Conservation (phyloP, 2,888 invertebrate genomes). For the Spodoptera picta region DNA sequence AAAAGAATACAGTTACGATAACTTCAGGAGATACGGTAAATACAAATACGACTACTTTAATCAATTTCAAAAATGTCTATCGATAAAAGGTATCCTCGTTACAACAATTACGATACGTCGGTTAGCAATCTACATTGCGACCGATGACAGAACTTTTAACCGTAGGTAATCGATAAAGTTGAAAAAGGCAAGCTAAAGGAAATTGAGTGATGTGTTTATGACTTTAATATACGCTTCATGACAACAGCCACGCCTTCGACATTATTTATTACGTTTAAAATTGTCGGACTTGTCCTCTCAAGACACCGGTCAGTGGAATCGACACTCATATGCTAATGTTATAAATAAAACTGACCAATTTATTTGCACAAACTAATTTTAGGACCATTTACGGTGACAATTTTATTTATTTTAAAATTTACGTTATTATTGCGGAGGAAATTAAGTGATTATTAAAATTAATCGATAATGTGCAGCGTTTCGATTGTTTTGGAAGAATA, state of each 20-base stretch:
- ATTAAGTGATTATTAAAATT: slow-evolving; percentile 3
- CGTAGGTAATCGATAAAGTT: slow-evolving; percentile 31
- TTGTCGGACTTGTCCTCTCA: slow-evolving; percentile 27
- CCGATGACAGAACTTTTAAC: slow-evolving; percentile 39
- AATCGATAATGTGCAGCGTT: slow-evolving; percentile 23
- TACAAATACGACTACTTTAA: slow-evolving; percentile 20
- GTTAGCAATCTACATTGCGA: slow-evolving; percentile 26
- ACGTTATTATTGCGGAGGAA: too few species aligned
- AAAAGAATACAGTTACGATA: slow-evolving; percentile 36
- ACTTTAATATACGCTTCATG: slow-evolving; percentile 36
- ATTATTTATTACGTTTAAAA: slow-evolving; percentile 52
- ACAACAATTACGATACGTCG: slow-evolving; percentile 37
- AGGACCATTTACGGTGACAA: too few species aligned
- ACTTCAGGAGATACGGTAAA: slow-evolving; percentile 31
- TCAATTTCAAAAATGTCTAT: slow-evolving; percentile 44
- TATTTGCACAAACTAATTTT: too few species aligned
- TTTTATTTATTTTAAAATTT: too few species aligned
- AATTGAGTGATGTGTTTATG: slow-evolving; percentile 40
- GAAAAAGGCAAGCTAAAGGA: slow-evolving; percentile 32
- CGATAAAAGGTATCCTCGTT: slow-evolving; percentile 31
- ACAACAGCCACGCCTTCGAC: slow-evolving; percentile 36
- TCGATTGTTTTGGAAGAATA: slow-evolving; percentile 27
- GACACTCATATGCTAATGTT: too few species aligned
- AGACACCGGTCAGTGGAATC: slow-evolving; percentile 2
- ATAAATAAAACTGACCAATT: too few species aligned